These are phyloP conservation scores for Physeter macrocephalus DNA, from an alignment of 2,113 vertebrate genomes.

Conservation along the genomic window DNA sequence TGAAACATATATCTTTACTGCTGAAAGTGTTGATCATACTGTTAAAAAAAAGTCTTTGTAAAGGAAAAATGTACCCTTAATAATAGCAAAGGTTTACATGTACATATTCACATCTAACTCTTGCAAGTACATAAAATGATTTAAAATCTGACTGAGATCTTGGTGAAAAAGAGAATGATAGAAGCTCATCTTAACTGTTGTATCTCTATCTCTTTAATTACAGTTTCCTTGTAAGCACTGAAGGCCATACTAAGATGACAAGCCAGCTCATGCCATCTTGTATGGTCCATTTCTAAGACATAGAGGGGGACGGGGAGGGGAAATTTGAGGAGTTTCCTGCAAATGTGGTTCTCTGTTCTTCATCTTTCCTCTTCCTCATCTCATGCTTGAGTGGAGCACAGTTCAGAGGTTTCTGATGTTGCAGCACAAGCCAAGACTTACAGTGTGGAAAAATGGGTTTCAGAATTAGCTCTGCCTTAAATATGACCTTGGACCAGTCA, in stretches of 20 bases:
- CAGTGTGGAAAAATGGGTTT: not conserved
- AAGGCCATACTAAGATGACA: not conserved
- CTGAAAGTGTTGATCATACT: not conserved
- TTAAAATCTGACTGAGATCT: not conserved
- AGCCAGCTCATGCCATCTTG: not conserved
- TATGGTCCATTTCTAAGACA: not conserved
- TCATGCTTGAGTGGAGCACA: not conserved
- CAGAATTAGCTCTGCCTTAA: not conserved
- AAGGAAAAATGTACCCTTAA: not conserved
- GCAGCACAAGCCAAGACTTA: not conserved
- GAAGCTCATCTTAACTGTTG: not conserved
- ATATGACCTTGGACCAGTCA: not conserved
- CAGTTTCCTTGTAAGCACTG: not conserved
- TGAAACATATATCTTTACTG: not conserved
- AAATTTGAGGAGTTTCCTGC: not conserved
- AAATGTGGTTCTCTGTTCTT: not conserved
- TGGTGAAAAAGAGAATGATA: not conserved
- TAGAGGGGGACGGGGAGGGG: fast-evolving
- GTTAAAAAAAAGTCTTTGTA: not conserved
- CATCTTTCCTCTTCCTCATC: not conserved
- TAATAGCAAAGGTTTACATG: not conserved
- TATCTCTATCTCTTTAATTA: not conserved
- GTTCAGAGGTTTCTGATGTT: not conserved
- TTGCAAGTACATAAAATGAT: not conserved
- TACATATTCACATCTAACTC: not conserved